These are phyloP conservation scores for Clarias gariepinus DNA, from an alignment of 2,113 vertebrate species.

Conservation along the genomic window DNA sequence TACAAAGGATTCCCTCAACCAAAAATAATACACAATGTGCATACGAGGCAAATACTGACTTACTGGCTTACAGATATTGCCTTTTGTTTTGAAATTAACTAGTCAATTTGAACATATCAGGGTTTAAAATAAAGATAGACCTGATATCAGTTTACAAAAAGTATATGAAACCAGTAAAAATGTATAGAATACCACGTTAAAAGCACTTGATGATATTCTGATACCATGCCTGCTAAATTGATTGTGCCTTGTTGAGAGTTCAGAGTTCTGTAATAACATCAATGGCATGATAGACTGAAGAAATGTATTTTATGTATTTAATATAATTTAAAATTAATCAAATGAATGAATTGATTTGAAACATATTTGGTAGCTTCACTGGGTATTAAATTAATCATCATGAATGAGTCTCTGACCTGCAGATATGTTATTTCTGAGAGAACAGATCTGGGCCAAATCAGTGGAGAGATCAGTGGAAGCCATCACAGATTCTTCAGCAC, in stretches of 20 bases:
- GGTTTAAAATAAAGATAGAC: neutral
- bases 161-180: too few species aligned
- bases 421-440: slow-evolving; percentile 4
- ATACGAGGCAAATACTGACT: neutral
- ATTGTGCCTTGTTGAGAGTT: neutral
- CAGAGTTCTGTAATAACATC: neutral
- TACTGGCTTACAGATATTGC: neutral
- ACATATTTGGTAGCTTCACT: neutral
- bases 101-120: neutral
- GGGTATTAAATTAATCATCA: neutral
- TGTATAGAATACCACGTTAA: neutral
- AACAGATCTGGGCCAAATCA: slow-evolving; percentile 89
- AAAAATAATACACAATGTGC: neutral
- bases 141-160: neutral
- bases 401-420: neutral
- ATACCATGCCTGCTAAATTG: neutral
- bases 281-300: neutral
- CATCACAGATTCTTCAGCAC: slow-evolving; percentile 86
- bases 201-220: neutral
- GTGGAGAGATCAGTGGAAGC: slow-evolving; percentile 93
- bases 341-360: neutral
- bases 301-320: neutral
- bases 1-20: neutral
- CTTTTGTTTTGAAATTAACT: neutral
- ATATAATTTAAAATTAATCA: neutral